Evolutionary conservation across 2,888 invertebrate species (phyloP), one percentile per base, ranked within the genome.

Genomic region (Spodoptera littoralis): DNA sequence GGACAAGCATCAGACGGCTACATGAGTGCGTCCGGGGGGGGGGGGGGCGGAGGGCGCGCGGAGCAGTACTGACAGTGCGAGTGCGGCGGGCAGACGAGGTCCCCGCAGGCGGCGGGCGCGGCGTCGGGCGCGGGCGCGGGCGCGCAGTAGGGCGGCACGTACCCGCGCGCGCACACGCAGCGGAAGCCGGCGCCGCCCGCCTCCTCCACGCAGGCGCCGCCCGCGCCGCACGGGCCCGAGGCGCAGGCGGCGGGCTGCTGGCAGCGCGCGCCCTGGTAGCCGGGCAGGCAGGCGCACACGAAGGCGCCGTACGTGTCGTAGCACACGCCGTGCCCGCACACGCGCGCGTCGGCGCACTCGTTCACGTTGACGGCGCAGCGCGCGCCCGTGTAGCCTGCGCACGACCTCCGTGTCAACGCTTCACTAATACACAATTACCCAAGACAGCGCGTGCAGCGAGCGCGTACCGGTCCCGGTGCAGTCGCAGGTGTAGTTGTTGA

Each of bases 301-400:
- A 88, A 98, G 55, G 96, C 95, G 12, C 98, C 98, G 88, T 98
- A 98, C 60, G 96, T 97, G 90, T 98, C 97, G 89, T 96, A 97
- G 91, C 98, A 98, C 49, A 95, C 95, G 30, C 97, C 98, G 73
- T 96, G 96, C 77, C 97, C 97, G 13, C 97, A 97, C 44, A 89
- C 80, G 73, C 93, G 92, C 70, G 96, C 95, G 72, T 95, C 93
- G 56, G 89, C 82, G 88, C 98, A 98, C 90, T 98, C 98, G 91
- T 98, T 96, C 79, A 98, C 96, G 90, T 98, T 97, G 13, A 94
- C 88, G 80, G 97, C 97, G 88, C 98, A 98, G 11, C 96, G 95
- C 11, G 93, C 85, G 5, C 98, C 98, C 22, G 92, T 93, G 90
- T 97, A 98, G 1, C 98, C 97, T 92, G 76, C 46, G 11, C 8